phyloP scores from a whole-genome alignment of 2,797 vertebrate genomes.

The Sarcophilus harrisii region DNA sequence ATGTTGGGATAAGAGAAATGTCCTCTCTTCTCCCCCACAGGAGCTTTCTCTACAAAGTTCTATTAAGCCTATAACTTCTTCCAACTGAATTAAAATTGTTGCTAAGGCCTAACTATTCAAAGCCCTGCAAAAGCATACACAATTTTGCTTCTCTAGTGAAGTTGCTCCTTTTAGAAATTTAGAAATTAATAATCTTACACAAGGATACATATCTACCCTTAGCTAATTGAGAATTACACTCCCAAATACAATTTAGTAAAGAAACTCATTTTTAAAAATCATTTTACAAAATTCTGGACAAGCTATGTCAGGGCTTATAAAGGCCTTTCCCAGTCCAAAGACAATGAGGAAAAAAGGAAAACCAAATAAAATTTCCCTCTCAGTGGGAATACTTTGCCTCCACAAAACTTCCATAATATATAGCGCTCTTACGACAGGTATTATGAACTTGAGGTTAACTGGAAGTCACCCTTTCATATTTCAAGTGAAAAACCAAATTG shows the following conservation, averaged over 20 bases:
- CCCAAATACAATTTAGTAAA: background rate
- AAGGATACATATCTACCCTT: background rate
- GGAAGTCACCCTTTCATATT: background rate
- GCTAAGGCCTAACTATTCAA: too few species aligned
- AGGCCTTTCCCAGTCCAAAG: background rate
- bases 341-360: background rate
- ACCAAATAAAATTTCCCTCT: background rate
- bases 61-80: too few species aligned
- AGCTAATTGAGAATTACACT: background rate
- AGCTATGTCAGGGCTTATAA: background rate
- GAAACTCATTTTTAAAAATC: background rate
- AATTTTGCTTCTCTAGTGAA: background rate
- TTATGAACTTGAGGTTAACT: background rate
- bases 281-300: background rate
- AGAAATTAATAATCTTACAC: background rate
- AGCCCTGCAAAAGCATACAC: background rate
- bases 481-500: background rate
- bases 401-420: background rate
- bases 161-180: background rate
- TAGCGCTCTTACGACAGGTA: background rate
- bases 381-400: background rate
- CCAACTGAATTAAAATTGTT: too few species aligned
- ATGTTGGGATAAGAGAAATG: too few species aligned
- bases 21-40: too few species aligned
- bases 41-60: too few species aligned